phyloP scores from a whole-genome alignment of 2,797 vertebrate species.

The Ateles fusciceps region DNA sequence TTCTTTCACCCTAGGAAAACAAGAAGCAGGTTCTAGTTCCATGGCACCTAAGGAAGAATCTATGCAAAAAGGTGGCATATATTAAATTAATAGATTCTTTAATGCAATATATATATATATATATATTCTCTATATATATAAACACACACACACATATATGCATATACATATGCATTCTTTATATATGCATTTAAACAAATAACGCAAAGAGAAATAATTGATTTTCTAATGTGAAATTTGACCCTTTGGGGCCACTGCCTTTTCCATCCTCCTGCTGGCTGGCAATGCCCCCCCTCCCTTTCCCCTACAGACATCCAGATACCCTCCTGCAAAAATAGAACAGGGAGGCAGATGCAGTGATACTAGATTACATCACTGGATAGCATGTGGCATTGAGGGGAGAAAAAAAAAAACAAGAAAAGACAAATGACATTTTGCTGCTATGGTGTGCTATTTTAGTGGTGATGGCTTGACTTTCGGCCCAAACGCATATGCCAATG shows the following conservation, averaged over 20 bases:
- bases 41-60: neutral
- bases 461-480: slow-evolving; percentile 87
- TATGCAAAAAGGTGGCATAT: neutral
- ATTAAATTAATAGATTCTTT: neutral
- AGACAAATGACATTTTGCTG: slow-evolving; percentile 80
- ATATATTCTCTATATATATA: neutral
- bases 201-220: slow-evolving; percentile 44
- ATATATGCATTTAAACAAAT: neutral
- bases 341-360: slow-evolving; percentile 72
- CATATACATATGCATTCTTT: neutral
- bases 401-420: slow-evolving; percentile 69
- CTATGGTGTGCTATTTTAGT: slow-evolving; percentile 81
- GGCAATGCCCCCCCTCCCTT: neutral
- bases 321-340: slow-evolving; percentile 51
- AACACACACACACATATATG: neutral
- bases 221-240: slow-evolving; percentile 47
- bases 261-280: slow-evolving; percentile 56
- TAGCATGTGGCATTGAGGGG: slow-evolving; percentile 76
- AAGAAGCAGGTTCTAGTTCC: neutral
- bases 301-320: neutral
- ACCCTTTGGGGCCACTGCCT: slow-evolving; percentile 63
- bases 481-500: slow-evolving; percentile 88
- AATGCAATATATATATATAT: too few species aligned
- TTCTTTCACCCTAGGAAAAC: slow-evolving; percentile 4
- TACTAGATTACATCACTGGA: slow-evolving; percentile 82